These are phyloP conservation scores for Orchesella flavescens DNA, from an alignment of 2,888 invertebrate genomes.

Conservation along the genomic window DNA sequence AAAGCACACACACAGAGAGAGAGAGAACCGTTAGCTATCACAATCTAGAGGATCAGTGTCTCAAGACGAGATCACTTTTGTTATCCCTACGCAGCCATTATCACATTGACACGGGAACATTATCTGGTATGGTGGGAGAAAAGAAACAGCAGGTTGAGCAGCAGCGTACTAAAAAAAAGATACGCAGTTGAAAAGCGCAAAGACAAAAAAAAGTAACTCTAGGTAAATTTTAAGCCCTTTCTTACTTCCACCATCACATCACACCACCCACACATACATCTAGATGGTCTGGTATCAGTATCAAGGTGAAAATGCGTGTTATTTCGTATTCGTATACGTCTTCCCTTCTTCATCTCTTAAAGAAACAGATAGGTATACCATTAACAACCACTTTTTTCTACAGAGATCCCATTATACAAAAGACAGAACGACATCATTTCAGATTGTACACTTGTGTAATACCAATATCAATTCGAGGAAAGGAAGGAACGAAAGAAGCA, in stretches of 20 bases:
- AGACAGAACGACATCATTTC: conserved; percentile 25
- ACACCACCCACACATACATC: neutral
- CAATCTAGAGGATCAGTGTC: conserved; percentile 39
- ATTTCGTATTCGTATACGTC: too few species aligned
- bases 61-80: conserved; percentile 42
- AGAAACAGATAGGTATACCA: conserved; percentile 3
- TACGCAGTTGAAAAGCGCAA: neutral
- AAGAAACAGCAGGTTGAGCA: conserved; percentile 22
- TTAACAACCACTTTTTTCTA: conserved; percentile 48
- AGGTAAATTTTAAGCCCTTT: neutral
- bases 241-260: neutral
- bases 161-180: neutral
- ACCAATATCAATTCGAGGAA: conserved; percentile 40
- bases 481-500: neutral
- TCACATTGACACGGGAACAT: conserved; percentile 60
- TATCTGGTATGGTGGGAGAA: conserved; percentile 45
- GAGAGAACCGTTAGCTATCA: conserved; percentile 9
- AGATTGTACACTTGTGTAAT: conserved; percentile 52
- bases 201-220: neutral
- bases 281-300: neutral
- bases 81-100: conserved; percentile 58
- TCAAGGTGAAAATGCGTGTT: conserved; percentile 16
- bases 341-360: too few species aligned
- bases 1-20: conserved; percentile 1
- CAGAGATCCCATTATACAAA: conserved; percentile 17